phyloP scores from a whole-genome alignment of 2,888 invertebrate species.

The Lamellibrachia satsuma region DNA sequence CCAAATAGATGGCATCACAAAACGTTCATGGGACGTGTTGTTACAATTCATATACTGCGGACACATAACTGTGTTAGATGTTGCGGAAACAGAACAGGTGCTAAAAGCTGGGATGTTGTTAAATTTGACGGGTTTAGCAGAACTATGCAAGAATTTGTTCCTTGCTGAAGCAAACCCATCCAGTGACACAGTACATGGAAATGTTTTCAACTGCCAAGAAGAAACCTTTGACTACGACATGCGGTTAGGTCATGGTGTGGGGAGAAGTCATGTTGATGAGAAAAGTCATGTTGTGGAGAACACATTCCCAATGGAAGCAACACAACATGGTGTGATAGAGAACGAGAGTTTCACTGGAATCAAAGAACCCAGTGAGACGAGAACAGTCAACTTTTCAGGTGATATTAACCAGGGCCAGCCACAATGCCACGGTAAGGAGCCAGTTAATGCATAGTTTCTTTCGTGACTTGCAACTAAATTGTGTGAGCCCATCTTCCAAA shows the following conservation, averaged over 20 bases:
- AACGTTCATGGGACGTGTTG: background rate
- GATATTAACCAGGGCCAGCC: background rate
- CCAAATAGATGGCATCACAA: background rate
- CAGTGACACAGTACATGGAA: background rate
- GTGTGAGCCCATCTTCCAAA: background rate
- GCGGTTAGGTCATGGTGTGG: background rate
- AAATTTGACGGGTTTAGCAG: background rate
- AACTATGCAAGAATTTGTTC: conserved; percentile 10
- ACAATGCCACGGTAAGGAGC: background rate
- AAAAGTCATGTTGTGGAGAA: background rate
- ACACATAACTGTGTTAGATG: background rate
- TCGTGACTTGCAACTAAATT: background rate
- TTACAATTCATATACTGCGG: background rate
- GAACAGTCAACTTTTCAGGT: background rate
- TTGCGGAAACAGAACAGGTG: background rate
- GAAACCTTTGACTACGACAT: background rate
- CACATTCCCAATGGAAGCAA: background rate
- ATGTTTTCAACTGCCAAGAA: background rate
- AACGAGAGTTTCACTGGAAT: background rate
- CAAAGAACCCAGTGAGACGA: background rate
- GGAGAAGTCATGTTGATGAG: background rate
- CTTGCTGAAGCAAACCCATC: background rate
- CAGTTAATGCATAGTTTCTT: background rate
- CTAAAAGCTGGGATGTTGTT: background rate
- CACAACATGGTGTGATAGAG: background rate